Conservation (phyloP, 2,888 invertebrate genomes). For the Hanleya hanleyi region DNA sequence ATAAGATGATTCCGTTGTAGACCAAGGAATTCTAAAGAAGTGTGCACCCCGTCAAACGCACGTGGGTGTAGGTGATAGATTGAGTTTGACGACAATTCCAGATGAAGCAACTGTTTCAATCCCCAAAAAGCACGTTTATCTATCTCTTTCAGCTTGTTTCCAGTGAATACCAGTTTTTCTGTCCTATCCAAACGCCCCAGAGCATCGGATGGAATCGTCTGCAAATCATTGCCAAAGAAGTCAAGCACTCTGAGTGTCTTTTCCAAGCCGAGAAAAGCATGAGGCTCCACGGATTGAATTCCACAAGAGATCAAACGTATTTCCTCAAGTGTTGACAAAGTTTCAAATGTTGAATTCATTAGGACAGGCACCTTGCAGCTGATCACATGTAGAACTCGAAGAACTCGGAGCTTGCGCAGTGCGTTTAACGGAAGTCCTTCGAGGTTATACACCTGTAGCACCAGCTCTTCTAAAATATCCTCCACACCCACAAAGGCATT, state of each 20-base stretch:
- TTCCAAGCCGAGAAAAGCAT: slow-evolving; percentile 26
- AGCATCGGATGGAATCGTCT: slow-evolving; percentile 18
- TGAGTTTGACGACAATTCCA: slow-evolving; percentile 28
- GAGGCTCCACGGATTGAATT: slow-evolving; percentile 27
- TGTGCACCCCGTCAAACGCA: slow-evolving; percentile 25
- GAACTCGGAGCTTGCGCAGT: slow-evolving; percentile 18
- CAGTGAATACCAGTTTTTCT: slow-evolving; percentile 24
- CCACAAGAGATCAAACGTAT: slow-evolving; percentile 38
- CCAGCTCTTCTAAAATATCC: slow-evolving; percentile 31
- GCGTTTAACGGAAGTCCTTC: slow-evolving; percentile 34
- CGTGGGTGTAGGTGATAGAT: slow-evolving; percentile 21
- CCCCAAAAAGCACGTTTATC: slow-evolving; percentile 20
- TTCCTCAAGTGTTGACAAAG: slow-evolving; percentile 26
- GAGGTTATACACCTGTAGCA: slow-evolving; percentile 29
- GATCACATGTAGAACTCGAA: slow-evolving; percentile 26
- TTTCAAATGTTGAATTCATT: slow-evolving; percentile 20
- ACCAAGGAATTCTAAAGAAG: slow-evolving; percentile 25
- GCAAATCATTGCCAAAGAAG: slow-evolving; percentile 21
- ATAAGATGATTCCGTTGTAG: slow-evolving; percentile 24
- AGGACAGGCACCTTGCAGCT: slow-evolving; percentile 35
- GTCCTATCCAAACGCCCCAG: slow-evolving; percentile 24
- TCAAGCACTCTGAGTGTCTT: slow-evolving; percentile 26
- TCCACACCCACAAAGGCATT: slow-evolving; percentile 39
- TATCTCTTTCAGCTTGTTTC: slow-evolving; percentile 25
- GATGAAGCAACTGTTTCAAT: slow-evolving; percentile 23